Conservation (phyloP, 1,140 invertebrate genomes). For the Bombus terrestris region DNA sequence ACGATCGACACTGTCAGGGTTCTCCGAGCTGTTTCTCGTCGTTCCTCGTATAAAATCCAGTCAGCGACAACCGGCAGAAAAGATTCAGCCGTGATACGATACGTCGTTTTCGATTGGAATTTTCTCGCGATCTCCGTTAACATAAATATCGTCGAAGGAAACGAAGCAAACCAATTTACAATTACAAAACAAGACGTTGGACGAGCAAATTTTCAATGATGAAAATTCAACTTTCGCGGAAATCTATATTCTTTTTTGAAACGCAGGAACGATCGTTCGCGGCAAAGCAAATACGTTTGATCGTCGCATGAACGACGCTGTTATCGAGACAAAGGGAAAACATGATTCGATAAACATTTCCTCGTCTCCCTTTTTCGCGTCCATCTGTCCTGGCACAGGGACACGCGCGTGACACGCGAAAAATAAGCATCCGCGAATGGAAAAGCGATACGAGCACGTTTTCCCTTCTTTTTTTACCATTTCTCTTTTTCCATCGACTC, state of each 20-base stretch:
- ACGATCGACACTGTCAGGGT: no score
- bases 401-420: not conserved
- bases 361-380: not conserved
- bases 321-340: slow-evolving; percentile 11
- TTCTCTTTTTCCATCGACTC: not conserved
- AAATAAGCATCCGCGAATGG: slow-evolving; percentile 1
- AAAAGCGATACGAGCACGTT: not conserved
- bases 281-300: not conserved
- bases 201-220: not conserved
- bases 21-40: no score
- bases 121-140: no score
- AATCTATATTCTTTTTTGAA: not conserved
- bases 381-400: not conserved
- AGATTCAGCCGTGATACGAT: no score
- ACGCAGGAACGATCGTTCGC: not conserved
- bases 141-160: not conserved
- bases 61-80: no score
- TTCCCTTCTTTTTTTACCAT: not conserved
- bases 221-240: not conserved
- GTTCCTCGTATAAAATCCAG: no score
- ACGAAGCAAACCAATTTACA: no score
- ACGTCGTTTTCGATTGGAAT: no score
- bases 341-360: slow-evolving; percentile 39
- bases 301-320: not conserved
- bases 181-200: no score